Evolutionary conservation across 2,888 invertebrate species (phyloP).

Genomic region (Brachyopa scutellaris): DNA sequence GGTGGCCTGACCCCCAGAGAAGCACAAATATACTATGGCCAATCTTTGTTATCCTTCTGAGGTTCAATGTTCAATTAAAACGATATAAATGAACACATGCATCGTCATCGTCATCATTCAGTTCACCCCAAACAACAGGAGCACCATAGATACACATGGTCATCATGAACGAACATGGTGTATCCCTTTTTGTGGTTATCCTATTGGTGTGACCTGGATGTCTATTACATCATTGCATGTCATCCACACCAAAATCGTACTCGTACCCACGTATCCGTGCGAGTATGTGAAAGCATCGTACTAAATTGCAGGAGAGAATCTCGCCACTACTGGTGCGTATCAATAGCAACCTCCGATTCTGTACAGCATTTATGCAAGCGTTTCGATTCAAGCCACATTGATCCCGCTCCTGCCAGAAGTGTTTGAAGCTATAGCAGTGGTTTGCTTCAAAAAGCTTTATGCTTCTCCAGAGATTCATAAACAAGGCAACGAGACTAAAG

Average conservation of each 20-base stretch:
- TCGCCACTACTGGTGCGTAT: slow-evolving; percentile 48
- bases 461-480: slow-evolving; percentile 63
- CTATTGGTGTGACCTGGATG: slow-evolving; percentile 19
- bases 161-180: slow-evolving; percentile 24
- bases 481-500: slow-evolving; percentile 48
- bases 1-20: slow-evolving; percentile 32
- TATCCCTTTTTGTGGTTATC: slow-evolving; percentile 27
- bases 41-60: slow-evolving; percentile 67
- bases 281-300: too few species aligned
- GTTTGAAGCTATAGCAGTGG: slow-evolving; percentile 4
- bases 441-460: slow-evolving; percentile 42
- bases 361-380: slow-evolving; percentile 20
- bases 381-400: slow-evolving; percentile 39
- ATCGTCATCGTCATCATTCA: slow-evolving; percentile 39
- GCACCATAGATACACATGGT: slow-evolving; percentile 4
- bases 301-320: not conserved
- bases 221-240: slow-evolving; percentile 47
- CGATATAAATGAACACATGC: slow-evolving; percentile 61
- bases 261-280: not conserved
- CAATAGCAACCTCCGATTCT: slow-evolving; percentile 4
- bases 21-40: slow-evolving; percentile 51
- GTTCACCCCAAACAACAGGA: not conserved
- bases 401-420: slow-evolving; percentile 21
- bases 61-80: slow-evolving; percentile 68
- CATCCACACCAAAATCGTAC: slow-evolving; percentile 13